Percentiles rank a stretch among this genome's conserved stretches.
These are phyloP conservation scores for Epinephelus moara DNA, from an alignment of 2,113 vertebrate genomes.

Conservation along the genomic window DNA sequence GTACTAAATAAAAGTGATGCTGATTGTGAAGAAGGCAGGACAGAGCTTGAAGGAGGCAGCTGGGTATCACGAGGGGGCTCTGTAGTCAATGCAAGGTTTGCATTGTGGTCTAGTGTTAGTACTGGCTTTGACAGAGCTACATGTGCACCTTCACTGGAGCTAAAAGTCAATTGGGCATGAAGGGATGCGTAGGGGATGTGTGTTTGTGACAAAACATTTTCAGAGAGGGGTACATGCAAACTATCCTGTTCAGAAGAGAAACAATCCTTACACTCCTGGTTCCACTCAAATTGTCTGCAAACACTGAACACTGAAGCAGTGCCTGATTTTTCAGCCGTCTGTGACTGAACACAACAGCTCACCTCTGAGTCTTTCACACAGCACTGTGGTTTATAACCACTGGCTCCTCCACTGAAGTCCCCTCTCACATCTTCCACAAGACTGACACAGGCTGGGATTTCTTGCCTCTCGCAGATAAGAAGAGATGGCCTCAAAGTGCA, in stretches of 20 bases:
- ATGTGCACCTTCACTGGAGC: conserved; percentile 16
- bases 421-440: not conserved
- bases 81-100: conserved; percentile 56
- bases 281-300: not conserved
- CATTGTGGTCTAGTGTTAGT: conserved; percentile 69
- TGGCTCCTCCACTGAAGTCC: not conserved
- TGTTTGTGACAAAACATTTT: conserved; percentile 13
- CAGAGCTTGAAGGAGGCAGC: not conserved
- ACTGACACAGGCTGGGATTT: conserved; percentile 6
- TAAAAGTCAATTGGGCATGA: conserved; percentile 10
- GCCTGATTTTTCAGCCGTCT: conserved; percentile 5
- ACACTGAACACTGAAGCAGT: not conserved
- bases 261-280: conserved; percentile 1
- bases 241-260: conserved; percentile 1
- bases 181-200: not conserved
- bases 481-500: conserved; percentile 5
- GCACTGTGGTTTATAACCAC: not conserved
- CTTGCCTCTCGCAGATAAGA: not conserved
- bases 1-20: not conserved
- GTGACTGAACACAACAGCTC: not conserved
- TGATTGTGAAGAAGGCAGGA: conserved; percentile 4
- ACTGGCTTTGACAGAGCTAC: conserved; percentile 25
- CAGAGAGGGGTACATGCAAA: not conserved
- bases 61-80: conserved; percentile 20
- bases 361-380: conserved; percentile 9